These are phyloP conservation scores for Hoplias malabaricus DNA, from an alignment of 2,113 vertebrate species.

Conservation along the genomic window DNA sequence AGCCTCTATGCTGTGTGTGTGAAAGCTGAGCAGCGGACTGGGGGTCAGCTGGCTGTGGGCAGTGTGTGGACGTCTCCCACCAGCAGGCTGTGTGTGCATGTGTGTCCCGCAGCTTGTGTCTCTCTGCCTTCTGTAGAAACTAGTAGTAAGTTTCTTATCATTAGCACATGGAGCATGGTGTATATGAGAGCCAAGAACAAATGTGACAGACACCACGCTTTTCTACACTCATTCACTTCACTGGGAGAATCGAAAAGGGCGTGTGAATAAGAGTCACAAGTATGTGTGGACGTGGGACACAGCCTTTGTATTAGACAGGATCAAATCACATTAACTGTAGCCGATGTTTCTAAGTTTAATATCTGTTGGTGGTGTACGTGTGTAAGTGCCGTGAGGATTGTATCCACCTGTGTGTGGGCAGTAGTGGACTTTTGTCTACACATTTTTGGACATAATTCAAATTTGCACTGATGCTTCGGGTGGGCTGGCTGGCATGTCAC, in stretches of 20 bases:
- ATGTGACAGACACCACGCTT: not conserved
- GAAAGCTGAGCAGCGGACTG: slow-evolving; percentile 2
- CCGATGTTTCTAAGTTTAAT: not conserved
- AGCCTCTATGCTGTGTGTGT: not conserved
- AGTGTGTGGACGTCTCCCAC: not conserved
- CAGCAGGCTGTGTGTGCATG: not conserved
- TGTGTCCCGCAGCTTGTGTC: not conserved
- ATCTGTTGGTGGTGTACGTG: not conserved
- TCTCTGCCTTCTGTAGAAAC: not conserved
- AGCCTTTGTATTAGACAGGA: not conserved
- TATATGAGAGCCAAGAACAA: not conserved
- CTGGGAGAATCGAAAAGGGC: not conserved
- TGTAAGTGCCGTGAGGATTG: too few relatives aligned
- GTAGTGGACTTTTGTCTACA: too few relatives aligned
- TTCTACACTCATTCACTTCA: not conserved
- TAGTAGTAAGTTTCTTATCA: not conserved
- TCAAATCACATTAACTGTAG: not conserved
- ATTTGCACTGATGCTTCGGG: not conserved
- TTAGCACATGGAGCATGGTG: not conserved
- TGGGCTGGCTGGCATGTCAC: not conserved
- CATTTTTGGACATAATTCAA: too few relatives aligned
- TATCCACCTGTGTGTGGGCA: too few relatives aligned
- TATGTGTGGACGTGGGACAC: too few relatives aligned
- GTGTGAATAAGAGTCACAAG: not conserved
- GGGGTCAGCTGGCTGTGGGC: not conserved